Conservation (phyloP, 2,888 invertebrate species). For the Phanerotoma sp. region DNA sequence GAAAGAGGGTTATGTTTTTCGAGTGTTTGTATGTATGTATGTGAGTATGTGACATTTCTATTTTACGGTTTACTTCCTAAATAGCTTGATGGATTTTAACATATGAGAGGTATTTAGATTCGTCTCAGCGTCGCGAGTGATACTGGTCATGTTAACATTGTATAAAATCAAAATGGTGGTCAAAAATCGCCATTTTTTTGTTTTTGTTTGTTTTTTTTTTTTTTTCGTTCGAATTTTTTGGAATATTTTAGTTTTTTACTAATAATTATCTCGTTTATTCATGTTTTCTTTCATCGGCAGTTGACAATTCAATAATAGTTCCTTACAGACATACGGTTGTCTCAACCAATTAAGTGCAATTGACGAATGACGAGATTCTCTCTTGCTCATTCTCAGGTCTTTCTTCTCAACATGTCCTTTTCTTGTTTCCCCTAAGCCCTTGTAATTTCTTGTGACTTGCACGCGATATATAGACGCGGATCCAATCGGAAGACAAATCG, state of each 20-base stretch:
- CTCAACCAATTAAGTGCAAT: slow-evolving; percentile 51
- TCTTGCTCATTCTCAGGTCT: slow-evolving; percentile 30
- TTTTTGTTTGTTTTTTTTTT: background rate
- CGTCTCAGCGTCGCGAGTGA: too few relatives aligned
- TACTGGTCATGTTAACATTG: too few relatives aligned
- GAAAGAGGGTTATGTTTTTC: too few relatives aligned
- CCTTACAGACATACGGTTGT: slow-evolving; percentile 10
- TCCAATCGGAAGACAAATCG: slow-evolving; percentile 19
- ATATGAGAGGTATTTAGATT: too few relatives aligned
- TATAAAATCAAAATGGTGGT: too few relatives aligned
- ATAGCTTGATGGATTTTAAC: too few relatives aligned
- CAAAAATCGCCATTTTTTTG: too few relatives aligned
- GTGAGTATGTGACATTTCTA: too few relatives aligned
- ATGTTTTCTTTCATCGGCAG: background rate
- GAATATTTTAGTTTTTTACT: too few relatives aligned
- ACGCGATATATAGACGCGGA: slow-evolving; percentile 21
- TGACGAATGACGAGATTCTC: slow-evolving; percentile 45
- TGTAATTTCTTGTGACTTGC: slow-evolving; percentile 24
- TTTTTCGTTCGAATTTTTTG: too few relatives aligned
- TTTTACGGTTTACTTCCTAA: too few relatives aligned
- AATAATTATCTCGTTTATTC: background rate
- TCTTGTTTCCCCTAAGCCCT: slow-evolving; percentile 15
- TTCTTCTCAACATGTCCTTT: slow-evolving; percentile 26
- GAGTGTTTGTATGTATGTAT: too few relatives aligned
- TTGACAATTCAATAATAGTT: slow-evolving; percentile 5